Conservation (phyloP, 2,797 vertebrate genomes). For the Xenopus petersii region DNA sequence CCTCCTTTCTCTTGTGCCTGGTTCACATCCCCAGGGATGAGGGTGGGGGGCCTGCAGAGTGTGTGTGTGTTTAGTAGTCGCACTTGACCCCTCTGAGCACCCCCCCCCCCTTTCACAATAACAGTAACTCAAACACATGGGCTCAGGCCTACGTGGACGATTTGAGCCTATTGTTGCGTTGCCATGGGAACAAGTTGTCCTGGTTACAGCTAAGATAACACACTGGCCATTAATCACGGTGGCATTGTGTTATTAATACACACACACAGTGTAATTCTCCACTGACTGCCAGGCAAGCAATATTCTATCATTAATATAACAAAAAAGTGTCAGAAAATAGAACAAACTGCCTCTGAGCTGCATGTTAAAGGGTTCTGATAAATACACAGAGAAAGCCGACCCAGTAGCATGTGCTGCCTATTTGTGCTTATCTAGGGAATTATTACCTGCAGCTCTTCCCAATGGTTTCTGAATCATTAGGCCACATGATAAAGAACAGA, state of each 20-base stretch:
- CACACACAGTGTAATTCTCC: conserved; percentile 27
- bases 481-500: no score
- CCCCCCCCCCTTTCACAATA: conserved; percentile 20
- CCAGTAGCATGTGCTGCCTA: no score
- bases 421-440: no score
- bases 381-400: no score
- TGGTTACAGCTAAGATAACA: conserved; percentile 40
- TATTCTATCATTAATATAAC: conserved; percentile 3
- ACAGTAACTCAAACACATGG: conserved; percentile 38
- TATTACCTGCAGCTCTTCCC: no score
- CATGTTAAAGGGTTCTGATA: neutral
- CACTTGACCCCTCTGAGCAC: conserved; percentile 38
- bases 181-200: conserved; percentile 29
- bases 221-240: conserved; percentile 46
- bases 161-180: conserved; percentile 44
- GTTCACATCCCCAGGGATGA: conserved; percentile 30
- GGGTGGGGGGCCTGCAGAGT: conserved; percentile 8
- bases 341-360: neutral
- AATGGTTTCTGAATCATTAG: no score
- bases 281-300: conserved; percentile 13
- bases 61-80: conserved; percentile 44
- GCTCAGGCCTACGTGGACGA: conserved; percentile 35
- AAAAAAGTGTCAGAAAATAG: neutral
- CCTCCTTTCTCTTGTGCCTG: conserved; percentile 11
- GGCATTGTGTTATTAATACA: conserved; percentile 43